Conservation (phyloP, 2,888 invertebrate species). For the Rhagonycha fulva region DNA sequence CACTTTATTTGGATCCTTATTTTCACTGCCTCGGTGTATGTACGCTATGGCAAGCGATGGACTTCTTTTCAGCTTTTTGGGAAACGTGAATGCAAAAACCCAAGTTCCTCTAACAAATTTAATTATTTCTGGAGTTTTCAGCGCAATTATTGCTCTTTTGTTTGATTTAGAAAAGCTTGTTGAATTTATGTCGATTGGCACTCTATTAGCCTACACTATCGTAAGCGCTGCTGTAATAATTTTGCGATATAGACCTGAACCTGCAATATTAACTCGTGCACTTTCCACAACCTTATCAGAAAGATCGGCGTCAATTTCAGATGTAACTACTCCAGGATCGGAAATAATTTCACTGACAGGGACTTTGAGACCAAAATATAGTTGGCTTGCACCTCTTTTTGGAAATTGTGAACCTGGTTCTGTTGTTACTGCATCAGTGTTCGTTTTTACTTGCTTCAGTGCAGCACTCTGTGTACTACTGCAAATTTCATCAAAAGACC, state of each 20-base stretch:
- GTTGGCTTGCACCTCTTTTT: slow-evolving; percentile 73
- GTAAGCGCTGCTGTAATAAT: slow-evolving; percentile 90
- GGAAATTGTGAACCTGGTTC: slow-evolving; percentile 78
- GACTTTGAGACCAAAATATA: slow-evolving; percentile 73
- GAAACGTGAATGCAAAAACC: slow-evolving; percentile 76
- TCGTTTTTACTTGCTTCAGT: slow-evolving; percentile 69
- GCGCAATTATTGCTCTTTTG: slow-evolving; percentile 78
- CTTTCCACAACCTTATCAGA: slow-evolving; percentile 50
- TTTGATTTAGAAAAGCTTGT: slow-evolving; percentile 89
- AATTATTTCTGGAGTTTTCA: slow-evolving; percentile 74
- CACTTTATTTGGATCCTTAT: slow-evolving; percentile 82
- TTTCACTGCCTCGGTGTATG: slow-evolving; percentile 79
- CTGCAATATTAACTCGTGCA: slow-evolving; percentile 35
- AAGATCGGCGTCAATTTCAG: slow-evolving; percentile 50
- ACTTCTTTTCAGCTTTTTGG: slow-evolving; percentile 78
- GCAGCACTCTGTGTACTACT: slow-evolving; percentile 72
- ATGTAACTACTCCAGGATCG: slow-evolving; percentile 49
- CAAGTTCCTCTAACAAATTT: slow-evolving; percentile 81
- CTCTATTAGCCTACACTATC: slow-evolving; percentile 85
- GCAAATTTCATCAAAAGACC: slow-evolving; percentile 60
- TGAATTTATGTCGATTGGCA: slow-evolving; percentile 94
- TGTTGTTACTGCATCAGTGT: slow-evolving; percentile 73
- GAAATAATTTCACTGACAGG: slow-evolving; percentile 67
- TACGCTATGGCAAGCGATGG: slow-evolving; percentile 93
- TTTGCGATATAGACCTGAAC: slow-evolving; percentile 66